Evolutionary conservation across 2,797 vertebrate species (phyloP), one percentile per base, ranked within the genome.

Genomic region (Holocentrus rufus): DNA sequence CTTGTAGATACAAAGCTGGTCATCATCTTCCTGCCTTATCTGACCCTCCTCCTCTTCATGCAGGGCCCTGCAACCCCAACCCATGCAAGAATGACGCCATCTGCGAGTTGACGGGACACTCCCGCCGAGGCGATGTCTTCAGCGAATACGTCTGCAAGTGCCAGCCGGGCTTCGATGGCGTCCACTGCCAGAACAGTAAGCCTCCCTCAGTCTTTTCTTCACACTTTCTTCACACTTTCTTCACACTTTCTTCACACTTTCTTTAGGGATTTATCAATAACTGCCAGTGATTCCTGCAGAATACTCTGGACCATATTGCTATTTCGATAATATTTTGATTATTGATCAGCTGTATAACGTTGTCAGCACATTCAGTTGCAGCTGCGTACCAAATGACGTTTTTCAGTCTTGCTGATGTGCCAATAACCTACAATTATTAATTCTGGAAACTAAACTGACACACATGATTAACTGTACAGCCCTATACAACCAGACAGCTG

Each of bases 101-200:
- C n/a, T 99, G 98, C 67, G 91, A 95, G 81, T 71, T 91, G 60
- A 85, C 89, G 0, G 82, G 88, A 0, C 74, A 86, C 0, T 69
- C 81, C 0, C 94, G 93, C 1, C 90, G 97, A 23, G 97, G 98
- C 0, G 98, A 99, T 0, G 94, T 95, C 78, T 99, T 98, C 89
- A 92, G 85, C 0, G 93, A 95, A 62, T 98, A 96, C 11, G 42
- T 93, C 84, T 99, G 98, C 94, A 94, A 91, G 50, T 99, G 98
- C 81, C 92, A 90, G 0, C 83, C 42, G 0, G 98, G 96, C 15
- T 98, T 94, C 0, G 90, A 93, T 0, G 98, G 98, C 22, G 88
- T 85, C 83, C 94, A 96, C 90, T 99, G 98, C 90, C 96, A 99
- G 88, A 95, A 88, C 77, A 93, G 97, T 99, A 90, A 98, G 98